These are phyloP conservation scores for Nomada flava DNA, from an alignment of 2,888 invertebrate genomes.

Conservation along the genomic window DNA sequence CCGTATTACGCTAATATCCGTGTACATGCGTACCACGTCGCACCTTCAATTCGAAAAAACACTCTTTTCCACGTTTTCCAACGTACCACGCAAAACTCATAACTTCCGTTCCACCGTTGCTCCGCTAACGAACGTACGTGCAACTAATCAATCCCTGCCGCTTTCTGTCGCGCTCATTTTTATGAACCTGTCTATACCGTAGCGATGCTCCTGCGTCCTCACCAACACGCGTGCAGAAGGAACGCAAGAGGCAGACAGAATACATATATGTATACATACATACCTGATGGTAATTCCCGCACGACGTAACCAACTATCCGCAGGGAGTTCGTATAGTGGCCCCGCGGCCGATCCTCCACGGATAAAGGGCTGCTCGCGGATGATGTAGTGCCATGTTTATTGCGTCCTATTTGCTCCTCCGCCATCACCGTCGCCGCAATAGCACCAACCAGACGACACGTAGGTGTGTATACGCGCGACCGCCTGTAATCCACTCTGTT, in stretches of 20 bases:
- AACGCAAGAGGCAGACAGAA: constrained; percentile 6
- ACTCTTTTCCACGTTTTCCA: background rate
- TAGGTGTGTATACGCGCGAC: constrained; percentile 3
- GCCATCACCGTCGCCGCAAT: constrained; percentile 66
- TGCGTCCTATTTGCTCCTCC: constrained; percentile 12
- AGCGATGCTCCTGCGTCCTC: background rate
- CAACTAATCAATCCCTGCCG: constrained; percentile 42
- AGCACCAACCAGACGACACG: constrained; percentile 59
- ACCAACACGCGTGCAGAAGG: background rate
- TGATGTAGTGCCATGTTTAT: constrained; percentile 78
- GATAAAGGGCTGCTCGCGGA: constrained; percentile 78
- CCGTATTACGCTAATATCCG: no score
- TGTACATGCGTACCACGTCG: no score
- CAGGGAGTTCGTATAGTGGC: constrained; percentile 62
- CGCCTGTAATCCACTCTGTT: constrained; percentile 1
- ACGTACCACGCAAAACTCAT: constrained; percentile 6
- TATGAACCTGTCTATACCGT: constrained; percentile 15
- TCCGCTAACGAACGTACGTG: constrained; percentile 37
- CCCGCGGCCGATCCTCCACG: constrained; percentile 66
- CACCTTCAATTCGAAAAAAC: no score
- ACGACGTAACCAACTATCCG: constrained; percentile 59
- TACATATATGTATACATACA: background rate
- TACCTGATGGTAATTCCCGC: constrained; percentile 46
- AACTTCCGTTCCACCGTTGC: constrained; percentile 9
- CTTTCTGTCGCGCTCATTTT: constrained; percentile 35